Percentiles rank a stretch among this genome's conserved stretches.
phyloP scores from a whole-genome alignment of 1,140 invertebrate species.

The Mycetomoellerius zeteki region DNA sequence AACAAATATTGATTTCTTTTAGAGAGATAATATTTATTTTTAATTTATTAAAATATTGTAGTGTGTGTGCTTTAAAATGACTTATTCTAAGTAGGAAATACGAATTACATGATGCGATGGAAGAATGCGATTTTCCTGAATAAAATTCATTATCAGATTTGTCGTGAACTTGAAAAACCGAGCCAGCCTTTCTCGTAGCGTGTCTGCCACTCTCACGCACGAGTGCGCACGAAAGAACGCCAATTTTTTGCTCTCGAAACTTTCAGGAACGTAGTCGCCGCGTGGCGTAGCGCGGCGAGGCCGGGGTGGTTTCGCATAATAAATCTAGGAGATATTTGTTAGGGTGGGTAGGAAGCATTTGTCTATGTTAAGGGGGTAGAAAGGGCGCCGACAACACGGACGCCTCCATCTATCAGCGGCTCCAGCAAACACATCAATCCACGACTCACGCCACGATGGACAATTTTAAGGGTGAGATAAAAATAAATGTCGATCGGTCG shows the following conservation, averaged over 20 bases:
- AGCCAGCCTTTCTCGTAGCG: conserved; percentile 64
- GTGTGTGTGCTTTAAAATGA: not conserved
- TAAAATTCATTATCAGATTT: conserved; percentile 62
- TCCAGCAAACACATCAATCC: conserved; percentile 84
- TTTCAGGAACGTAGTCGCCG: conserved; percentile 72
- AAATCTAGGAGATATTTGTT: conserved; percentile 84
- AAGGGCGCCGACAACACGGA: conserved; percentile 81
- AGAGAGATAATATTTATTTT: conserved; percentile 32
- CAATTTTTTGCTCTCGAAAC: conserved; percentile 76
- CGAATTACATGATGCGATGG: not conserved
- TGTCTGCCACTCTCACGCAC: conserved; percentile 70
- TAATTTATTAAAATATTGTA: conserved; percentile 61
- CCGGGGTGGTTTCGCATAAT: conserved; percentile 83
- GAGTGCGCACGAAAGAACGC: conserved; percentile 73
- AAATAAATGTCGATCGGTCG: conserved; percentile 74
- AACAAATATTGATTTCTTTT: conserved; percentile 36
- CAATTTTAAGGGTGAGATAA: conserved; percentile 80
- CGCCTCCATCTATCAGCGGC: conserved; percentile 84
- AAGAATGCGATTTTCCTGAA: conserved; percentile 8
- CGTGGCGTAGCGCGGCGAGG: conserved; percentile 42
- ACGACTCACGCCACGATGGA: conserved; percentile 79
- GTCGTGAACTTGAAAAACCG: conserved; percentile 64
- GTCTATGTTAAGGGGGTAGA: conserved; percentile 81
- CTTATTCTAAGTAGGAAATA: not conserved
- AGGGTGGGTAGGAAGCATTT: conserved; percentile 82